Base-by-base conservation (phyloP, 2,888 invertebrate genomes). In the Tipula confusa region DNA sequence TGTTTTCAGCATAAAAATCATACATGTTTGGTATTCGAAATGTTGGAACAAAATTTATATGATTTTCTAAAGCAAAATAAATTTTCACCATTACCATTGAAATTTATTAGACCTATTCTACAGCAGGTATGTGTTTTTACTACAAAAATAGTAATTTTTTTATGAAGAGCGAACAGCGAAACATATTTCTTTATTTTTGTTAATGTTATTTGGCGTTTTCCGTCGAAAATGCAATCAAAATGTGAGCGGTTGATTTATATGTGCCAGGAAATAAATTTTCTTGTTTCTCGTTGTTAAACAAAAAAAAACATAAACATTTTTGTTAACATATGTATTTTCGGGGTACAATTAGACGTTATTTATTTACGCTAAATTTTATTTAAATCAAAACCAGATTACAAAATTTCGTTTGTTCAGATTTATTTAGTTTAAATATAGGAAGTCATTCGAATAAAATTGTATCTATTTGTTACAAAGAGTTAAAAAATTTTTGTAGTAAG, bases 61-160 rank as follows among this genome's bases (percentile, higher is more conserved):
- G 99, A 99, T 92, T 99, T 99, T 91, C 94, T 99, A 86, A 99
- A 99, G 90, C 98, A 98, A 91, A 99, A 99, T 91, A 99, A 99
- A 92, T 99, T 99, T 91, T 97, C 97, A 88, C 99, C 99, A 85
- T 92, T 99, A 88, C 98, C 99, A 84, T 93, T 99, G 86, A 98
- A 98, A 90, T 98, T 97, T 90, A 99, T 99, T 90, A 93, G 99
- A 89, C 99, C 99, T 84, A 98, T 99, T 87, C 93, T 99, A 87
- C 98, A 99, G 91, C 99, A 99, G 93, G 99, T 99, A 87, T 85
- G 86, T 64, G 64, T 64, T 9, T 64, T 18, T 18, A 79, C 29
- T 36, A 31, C 24, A 82, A 38, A 64, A 64, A 38, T 38, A 64
- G 7, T n/a, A n/a, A n/a, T n/a, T n/a, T n/a, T n/a, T n/a, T n/a